Evolutionary conservation across 2,888 invertebrate genomes (phyloP).

Genomic region (Pycnomerus fuliginosus): DNA sequence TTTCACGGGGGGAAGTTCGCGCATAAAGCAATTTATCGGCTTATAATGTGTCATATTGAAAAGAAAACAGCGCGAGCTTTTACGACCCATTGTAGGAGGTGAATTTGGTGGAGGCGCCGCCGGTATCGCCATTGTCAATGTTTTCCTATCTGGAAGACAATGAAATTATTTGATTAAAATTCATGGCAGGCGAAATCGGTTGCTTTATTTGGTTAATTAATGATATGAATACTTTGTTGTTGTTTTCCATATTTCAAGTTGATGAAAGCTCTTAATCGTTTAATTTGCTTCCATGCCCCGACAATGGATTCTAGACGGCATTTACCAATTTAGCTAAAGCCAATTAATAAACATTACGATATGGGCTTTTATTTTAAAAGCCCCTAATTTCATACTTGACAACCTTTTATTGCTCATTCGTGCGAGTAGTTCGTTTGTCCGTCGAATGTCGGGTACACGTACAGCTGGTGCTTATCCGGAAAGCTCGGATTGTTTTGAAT

Average conservation of each 20-base stretch:
- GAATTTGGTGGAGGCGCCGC: slow-evolving; percentile 11
- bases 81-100: slow-evolving; percentile 2
- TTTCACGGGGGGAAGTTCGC: slow-evolving; percentile 2
- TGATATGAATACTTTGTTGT: slow-evolving; percentile 9
- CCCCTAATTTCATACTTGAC: too few relatives aligned
- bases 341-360: too few relatives aligned
- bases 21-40: slow-evolving; percentile 13
- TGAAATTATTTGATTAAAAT: slow-evolving; percentile 34
- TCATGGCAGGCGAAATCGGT: slow-evolving; percentile 25
- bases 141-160: slow-evolving; percentile 13
- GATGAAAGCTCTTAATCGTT: too few relatives aligned
- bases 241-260: slow-evolving; percentile 6
- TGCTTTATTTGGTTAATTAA: slow-evolving; percentile 23
- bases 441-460: too few relatives aligned
- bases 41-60: slow-evolving; percentile 14
- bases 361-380: too few relatives aligned
- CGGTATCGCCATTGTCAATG: slow-evolving; percentile 13
- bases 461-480: too few relatives aligned
- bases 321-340: too few relatives aligned
- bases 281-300: too few relatives aligned
- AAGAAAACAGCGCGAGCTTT: slow-evolving; percentile 11
- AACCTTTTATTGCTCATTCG: too few relatives aligned
- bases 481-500: too few relatives aligned
- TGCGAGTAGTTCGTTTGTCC: too few relatives aligned
- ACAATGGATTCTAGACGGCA: too few relatives aligned